Evolutionary conservation across 2,888 invertebrate genomes (phyloP).

Genomic region (Norana najaformis): DNA sequence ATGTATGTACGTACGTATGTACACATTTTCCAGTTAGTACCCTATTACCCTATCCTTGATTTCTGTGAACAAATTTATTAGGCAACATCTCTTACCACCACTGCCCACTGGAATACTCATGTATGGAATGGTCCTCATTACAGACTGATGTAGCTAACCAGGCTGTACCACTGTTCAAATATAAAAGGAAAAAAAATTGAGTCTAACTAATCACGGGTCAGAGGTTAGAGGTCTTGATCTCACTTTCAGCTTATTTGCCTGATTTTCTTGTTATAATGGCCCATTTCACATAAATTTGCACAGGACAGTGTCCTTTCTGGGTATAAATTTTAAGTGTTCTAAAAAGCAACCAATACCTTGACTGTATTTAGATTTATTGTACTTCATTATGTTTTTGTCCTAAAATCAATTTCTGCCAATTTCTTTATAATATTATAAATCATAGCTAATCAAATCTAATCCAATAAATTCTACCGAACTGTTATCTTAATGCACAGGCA

Average conservation of each 20-base stretch:
- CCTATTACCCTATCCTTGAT: no score
- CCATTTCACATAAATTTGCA: not conserved
- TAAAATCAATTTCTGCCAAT: not conserved
- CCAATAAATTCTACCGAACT: not conserved
- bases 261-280: not conserved
- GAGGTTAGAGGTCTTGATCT: no score
- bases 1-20: no score
- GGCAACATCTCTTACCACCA: no score
- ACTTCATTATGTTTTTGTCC: not conserved
- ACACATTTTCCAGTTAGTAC: no score
- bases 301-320: no score
- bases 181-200: not conserved
- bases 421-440: not conserved
- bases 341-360: no score
- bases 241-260: not conserved
- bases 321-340: no score
- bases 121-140: no score
- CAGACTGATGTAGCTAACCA: no score
- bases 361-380: not conserved
- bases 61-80: no score
- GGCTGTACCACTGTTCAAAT: not conserved
- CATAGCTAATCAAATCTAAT: not conserved
- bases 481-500: not conserved
- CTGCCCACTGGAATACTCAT: no score
- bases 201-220: conserved; percentile 13